Evolutionary conservation across 2,113 vertebrate genomes (phyloP).

Genomic region (Albula glossodonta): DNA sequence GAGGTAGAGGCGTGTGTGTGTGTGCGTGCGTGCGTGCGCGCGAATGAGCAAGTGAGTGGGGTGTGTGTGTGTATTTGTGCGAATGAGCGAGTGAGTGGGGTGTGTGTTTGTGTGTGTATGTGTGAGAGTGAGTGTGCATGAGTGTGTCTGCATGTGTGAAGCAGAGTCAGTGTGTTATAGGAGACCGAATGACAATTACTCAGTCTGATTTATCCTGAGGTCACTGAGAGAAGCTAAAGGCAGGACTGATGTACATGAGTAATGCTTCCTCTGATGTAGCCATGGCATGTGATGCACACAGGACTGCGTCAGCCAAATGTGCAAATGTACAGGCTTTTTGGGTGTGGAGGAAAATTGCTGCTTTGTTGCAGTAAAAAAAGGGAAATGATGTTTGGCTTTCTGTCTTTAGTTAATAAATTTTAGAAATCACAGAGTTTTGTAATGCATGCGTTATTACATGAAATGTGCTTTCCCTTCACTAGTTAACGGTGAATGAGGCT

Average conservation of each 20-base stretch:
- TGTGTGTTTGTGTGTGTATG: neutral
- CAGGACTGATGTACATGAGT: neutral
- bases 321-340: no score
- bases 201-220: no score
- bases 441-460: neutral
- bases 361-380: neutral
- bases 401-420: neutral
- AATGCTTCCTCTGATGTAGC: neutral
- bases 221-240: neutral
- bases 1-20: slow-evolving; percentile 72
- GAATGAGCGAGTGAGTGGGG: no score
- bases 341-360: no score
- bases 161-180: neutral
- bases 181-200: no score
- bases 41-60: neutral
- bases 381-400: neutral
- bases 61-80: neutral
- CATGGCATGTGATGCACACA: neutral
- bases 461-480: slow-evolving; percentile 20
- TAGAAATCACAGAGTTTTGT: neutral
- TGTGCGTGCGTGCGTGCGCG: neutral
- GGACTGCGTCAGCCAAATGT: neutral
- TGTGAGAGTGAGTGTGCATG: neutral
- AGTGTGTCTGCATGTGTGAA: neutral
- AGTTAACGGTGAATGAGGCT: slow-evolving; percentile 96